Evolutionary conservation across 2,888 invertebrate species (phyloP), one percentile per base, ranked within the genome.

Genomic region (Drosophila anceps): DNA sequence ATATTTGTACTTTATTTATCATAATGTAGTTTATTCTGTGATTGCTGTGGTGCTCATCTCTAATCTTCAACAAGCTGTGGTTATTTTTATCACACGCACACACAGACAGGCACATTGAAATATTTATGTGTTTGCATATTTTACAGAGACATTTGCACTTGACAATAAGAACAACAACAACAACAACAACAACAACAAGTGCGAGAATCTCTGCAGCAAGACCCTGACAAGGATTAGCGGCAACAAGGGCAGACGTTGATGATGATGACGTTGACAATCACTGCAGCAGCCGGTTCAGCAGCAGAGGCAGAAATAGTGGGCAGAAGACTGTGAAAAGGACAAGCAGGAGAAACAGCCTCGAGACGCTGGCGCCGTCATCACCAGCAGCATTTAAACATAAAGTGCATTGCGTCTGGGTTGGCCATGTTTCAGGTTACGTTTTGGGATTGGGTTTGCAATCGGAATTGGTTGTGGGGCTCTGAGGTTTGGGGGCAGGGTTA

Each of bases 121-220:
- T 89, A 86, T 89, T 86, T 89, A 89, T 86, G 88, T 89, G 79
- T 68, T 61, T 87, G 88, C 85, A 86, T 86, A 89, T 86, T 84
- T 87, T 78, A 87, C 69, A 71, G 74, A 74, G 75, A 78, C 85
- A 88, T 79, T 88, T 86, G 85, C 83, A 89, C 76, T 89, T 86
- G 85, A 86, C 85, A 86, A 87, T 74, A 84, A 79, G 81, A 89
- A 81, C 81, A 81, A 74, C 66, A 69, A 71, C 44, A 12, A n/a
- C n/a, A n/a, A 24, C 24, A 13, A 9, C 44, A 80, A 43, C 24
- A 44, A 44, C 78, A 78, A 73, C 64, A 71, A 71, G 72, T 63
- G 69, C 58, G 67, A 72, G 72, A 73, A 60, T 35, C 41, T 35
- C 39, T 55, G 54, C 68, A 74, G 58, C 58, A 74, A 51, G 64